A percentile compares a stretch with the other conserved stretches of the same genome.
Evolutionary conservation across 2,888 invertebrate genomes (phyloP).

Genomic region (Mystacides longicornis): DNA sequence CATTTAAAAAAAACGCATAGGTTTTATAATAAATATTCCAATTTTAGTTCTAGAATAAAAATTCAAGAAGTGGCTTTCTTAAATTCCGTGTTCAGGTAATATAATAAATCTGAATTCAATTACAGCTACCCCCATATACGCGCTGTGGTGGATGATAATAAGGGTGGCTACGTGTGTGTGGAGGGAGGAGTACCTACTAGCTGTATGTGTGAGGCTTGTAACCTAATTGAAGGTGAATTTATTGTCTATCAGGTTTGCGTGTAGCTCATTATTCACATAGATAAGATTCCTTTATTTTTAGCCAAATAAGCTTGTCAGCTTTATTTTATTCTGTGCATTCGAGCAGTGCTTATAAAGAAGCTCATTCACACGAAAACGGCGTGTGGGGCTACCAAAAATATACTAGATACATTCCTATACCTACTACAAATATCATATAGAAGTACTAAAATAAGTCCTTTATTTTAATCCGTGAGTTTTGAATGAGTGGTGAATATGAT

Average conservation of each 20-base stretch:
- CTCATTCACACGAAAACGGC: too few species aligned
- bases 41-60: background rate
- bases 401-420: too few species aligned
- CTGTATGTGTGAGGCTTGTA: background rate
- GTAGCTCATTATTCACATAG: too few species aligned
- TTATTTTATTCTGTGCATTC: too few species aligned
- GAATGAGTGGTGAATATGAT: too few species aligned
- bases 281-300: too few species aligned
- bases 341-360: too few species aligned
- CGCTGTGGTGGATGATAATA: background rate
- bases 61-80: background rate
- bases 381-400: too few species aligned
- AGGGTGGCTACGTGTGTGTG: background rate
- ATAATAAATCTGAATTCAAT: constrained; percentile 1
- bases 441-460: too few species aligned
- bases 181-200: background rate
- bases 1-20: background rate
- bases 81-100: background rate
- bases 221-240: constrained; percentile 1
- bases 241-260: background rate
- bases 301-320: too few species aligned
- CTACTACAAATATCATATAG: too few species aligned
- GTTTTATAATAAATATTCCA: background rate
- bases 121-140: background rate
- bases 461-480: too few species aligned